Evolutionary conservation across 2,113 vertebrate species (phyloP), one percentile per base, ranked within the genome.

Genomic region (Barnardius zonarius): DNA sequence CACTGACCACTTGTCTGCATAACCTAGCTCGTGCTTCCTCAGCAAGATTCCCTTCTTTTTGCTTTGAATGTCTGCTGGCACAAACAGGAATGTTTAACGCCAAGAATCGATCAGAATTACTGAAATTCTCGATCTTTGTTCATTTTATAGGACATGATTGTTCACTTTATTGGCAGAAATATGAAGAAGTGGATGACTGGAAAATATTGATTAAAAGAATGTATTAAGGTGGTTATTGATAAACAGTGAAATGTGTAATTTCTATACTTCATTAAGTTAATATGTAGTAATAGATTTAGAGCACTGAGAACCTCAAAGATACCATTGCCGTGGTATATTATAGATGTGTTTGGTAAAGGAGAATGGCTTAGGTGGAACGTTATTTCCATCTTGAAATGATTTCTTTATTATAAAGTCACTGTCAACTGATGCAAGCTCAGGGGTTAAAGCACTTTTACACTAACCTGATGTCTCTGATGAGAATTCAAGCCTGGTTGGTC

Each of bases 191-290:
- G 46, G 72, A 94, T 82, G 92, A 86, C 48, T 93, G 82, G 73
- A 88, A 92, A 96, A 90, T 94, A 83, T 23, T 93, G 90, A 78
- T 93, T 52, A 64, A 83, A 96, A 74, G 59, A 93, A 93, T 61
- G 63, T 87, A 35, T 55, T 95, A 62, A 93, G 70, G 51, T 33
- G 43, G 24, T 72, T 84, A 44, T 66, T 88, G 64, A 80, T 93
- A 85, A 96, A 78, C 44, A 90, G 39, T 59, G 51, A 86, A 81
- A 79, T 83, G 57, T 67, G 20, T 83, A 39, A 76, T 88, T 88
- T 55, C 55, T 86, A 19, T 44, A 48, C 39, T 72, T 78, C 51
- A 37, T 77, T 30, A 67, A 78, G 33, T 87, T 92, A 55, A 68
- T 89, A 84, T 18, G 44, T 51, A 72, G 57, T 23, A 68, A 78